Percentiles rank a stretch among this genome's conserved stretches.
Evolutionary conservation across 2,888 invertebrate species (phyloP).

Genomic region (Chelonus formosanus): DNA sequence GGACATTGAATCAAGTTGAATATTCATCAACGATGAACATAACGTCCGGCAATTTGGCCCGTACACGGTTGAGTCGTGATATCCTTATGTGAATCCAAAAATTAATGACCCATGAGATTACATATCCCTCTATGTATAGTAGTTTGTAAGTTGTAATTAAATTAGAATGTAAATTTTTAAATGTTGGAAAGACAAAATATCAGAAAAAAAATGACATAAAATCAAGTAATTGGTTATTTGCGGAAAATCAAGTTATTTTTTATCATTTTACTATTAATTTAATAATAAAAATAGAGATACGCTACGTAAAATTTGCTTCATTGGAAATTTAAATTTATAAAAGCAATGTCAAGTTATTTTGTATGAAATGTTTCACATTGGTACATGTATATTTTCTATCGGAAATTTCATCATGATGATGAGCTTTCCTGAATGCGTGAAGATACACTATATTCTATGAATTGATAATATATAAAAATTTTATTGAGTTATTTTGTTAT

Average conservation of each 20-base stretch:
- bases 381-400: too few species aligned
- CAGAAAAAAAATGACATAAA: background rate
- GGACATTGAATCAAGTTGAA: slow-evolving; percentile 20
- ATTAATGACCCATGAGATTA: slow-evolving; percentile 43
- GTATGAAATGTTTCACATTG: too few species aligned
- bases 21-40: slow-evolving; percentile 26
- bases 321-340: too few species aligned
- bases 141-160: slow-evolving; percentile 46
- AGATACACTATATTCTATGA: too few species aligned
- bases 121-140: slow-evolving; percentile 51
- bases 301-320: too few species aligned
- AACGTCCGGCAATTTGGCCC: slow-evolving; percentile 20
- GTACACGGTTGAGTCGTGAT: slow-evolving; percentile 15
- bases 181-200: slow-evolving; percentile 18
- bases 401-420: too few species aligned
- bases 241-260: slow-evolving; percentile 1
- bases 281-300: too few species aligned
- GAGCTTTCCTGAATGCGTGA: too few species aligned
- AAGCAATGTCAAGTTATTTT: too few species aligned
- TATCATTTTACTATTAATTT: background rate
- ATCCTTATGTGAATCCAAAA: slow-evolving; percentile 26
- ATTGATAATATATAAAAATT: too few species aligned
- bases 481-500: too few species aligned
- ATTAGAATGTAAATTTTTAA: slow-evolving; percentile 23
- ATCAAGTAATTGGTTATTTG: background rate